Evolutionary conservation across 35 echinoderm and acorn worm genomes (phyloP).

Genomic region (Nesometra sesokonis): DNA sequence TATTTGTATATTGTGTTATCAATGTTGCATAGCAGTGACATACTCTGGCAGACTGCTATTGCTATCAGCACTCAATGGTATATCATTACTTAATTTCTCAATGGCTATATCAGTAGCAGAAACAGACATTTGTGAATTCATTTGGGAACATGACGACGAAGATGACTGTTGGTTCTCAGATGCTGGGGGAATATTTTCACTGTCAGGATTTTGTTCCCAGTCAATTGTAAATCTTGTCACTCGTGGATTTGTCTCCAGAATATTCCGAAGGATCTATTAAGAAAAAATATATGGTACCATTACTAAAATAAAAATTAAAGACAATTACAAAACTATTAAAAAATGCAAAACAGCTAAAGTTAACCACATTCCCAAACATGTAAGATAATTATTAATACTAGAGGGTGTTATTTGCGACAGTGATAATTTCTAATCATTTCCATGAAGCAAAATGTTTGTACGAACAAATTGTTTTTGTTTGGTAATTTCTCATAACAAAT

Average conservation of each 20-base stretch:
- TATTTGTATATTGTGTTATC: too few species aligned
- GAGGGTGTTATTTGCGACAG: too few species aligned
- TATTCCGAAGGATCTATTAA: conserved; percentile 69
- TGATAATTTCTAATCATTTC: too few species aligned
- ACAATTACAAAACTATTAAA: too few species aligned
- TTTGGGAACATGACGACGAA: neutral
- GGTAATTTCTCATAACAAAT: too few species aligned
- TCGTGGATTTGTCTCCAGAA: conserved; percentile 78
- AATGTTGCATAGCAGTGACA: conserved; percentile 17
- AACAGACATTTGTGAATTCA: neutral
- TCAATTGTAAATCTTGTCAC: conserved; percentile 96
- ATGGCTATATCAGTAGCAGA: neutral
- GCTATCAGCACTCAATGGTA: conserved; percentile 66
- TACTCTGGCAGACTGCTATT: conserved; percentile 91
- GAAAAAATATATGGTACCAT: too few species aligned
- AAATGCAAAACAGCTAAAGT: too few species aligned
- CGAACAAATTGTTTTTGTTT: too few species aligned
- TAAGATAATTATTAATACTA: too few species aligned
- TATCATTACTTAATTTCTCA: neutral
- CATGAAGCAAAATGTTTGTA: too few species aligned
- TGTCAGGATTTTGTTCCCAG: conserved; percentile 66
- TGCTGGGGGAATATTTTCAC: conserved; percentile 75
- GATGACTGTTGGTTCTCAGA: conserved; percentile 26
- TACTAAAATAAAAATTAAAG: neutral
- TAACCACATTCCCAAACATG: too few species aligned